Evolutionary conservation across 2,113 vertebrate species (phyloP).

Genomic region (Chitala chitala): DNA sequence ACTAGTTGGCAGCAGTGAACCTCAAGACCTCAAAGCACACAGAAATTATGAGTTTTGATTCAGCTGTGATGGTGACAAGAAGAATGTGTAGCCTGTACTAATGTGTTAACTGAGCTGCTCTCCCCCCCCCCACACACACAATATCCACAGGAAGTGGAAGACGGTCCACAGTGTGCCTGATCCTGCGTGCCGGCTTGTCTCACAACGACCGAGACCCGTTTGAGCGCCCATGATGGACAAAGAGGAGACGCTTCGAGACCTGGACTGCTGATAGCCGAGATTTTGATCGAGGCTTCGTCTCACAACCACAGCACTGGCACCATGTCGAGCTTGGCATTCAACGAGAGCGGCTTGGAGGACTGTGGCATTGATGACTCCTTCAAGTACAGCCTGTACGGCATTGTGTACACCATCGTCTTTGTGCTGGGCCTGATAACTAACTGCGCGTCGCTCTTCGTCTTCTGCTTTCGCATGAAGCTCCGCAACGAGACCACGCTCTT

Average conservation of each 20-base stretch:
- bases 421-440: constrained; percentile 90
- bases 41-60: constrained; percentile 6
- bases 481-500: constrained; percentile 91
- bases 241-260: background rate
- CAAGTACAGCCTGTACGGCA: constrained; percentile 93
- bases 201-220: background rate
- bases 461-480: constrained; percentile 93
- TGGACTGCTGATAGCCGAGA: constrained; percentile 23
- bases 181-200: background rate
- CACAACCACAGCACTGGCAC: background rate
- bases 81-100: background rate
- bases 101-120: constrained; percentile 19
- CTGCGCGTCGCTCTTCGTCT: constrained; percentile 91
- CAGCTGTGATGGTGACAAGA: constrained; percentile 8
- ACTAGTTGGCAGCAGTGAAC: background rate
- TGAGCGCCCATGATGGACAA: constrained; percentile 6
- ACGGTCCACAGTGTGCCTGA: background rate
- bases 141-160: constrained; percentile 26
- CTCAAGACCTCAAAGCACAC: background rate
- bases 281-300: constrained; percentile 9
- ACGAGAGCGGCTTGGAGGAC: constrained; percentile 75
- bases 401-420: constrained; percentile 91
- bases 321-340: constrained; percentile 66
- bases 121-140: too few species aligned
- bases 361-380: constrained; percentile 93